Base-by-base conservation (phyloP, 2,888 invertebrate species). In the Pomacea canaliculata region DNA sequence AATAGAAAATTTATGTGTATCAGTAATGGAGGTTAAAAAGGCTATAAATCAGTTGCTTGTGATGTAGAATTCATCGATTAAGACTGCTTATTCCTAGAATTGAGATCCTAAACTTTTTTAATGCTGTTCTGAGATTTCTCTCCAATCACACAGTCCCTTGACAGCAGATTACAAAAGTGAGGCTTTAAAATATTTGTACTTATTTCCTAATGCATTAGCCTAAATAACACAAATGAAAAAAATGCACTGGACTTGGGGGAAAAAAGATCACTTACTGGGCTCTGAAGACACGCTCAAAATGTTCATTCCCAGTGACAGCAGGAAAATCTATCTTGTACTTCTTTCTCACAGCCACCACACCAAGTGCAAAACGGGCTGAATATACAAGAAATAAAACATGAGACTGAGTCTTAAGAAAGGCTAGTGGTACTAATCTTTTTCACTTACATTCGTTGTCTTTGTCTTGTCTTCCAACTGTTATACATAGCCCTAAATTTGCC, bases 261-360 rank as follows among this genome's bases (percentile, higher is more conserved):
- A 0, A 0, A 23, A 23, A 37, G 37, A 5, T n/a, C 27, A 77
- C 79, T 78, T 73, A 81, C 81, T 80, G 79, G 19, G 79, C 81
- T 51, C 79, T 72, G 70, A 75, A 78, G 7, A 59, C 73, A 59
- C 79, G 51, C 60, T 78, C 79, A 75, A 79, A 79, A 13, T 79
- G 73, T 9, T 69, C 68, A 70, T 76, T 72, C 18, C 81, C 81
- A 7, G 71, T 73, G n/a, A 71, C 71, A 27, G 70, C 72, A 7
- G 81, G 81, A 60, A 56, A 76, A 16, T 70, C 27, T 13, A 81
- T 60, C 49, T 78, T 77, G 65, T 70, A 72, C 48, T 78, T 79
- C 12, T 49, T 70, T 56, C 80, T 73, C 10, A 60, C 59, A 10
- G 23, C 66, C 16, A 76, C 80, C 18, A 77, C 77, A 37, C 71